phyloP scores from a whole-genome alignment of 2,888 invertebrate species.

The Ochropacha duplaris region DNA sequence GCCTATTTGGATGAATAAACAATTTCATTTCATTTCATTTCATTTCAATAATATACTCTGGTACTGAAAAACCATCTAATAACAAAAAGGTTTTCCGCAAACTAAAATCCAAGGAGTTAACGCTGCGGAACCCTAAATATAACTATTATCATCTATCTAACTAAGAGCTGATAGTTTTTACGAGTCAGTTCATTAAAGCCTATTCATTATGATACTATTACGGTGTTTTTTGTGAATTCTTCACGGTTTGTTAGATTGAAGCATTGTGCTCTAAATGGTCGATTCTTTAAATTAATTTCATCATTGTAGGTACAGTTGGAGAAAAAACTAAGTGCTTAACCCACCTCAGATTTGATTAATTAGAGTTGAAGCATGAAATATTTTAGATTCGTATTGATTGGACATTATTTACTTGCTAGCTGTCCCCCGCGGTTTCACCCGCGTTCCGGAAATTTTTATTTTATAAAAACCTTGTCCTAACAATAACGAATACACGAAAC shows the following conservation, averaged over 20 bases:
- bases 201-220: conserved; percentile 57
- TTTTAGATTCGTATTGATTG: neutral
- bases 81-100: neutral
- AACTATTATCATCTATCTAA: conserved; percentile 26
- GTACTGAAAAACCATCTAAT: neutral
- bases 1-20: too few relatives aligned
- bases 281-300: neutral
- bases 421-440: too few relatives aligned
- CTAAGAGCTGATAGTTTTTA: conserved; percentile 22
- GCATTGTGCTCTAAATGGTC: conserved; percentile 21
- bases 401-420: too few relatives aligned
- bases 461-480: too few relatives aligned
- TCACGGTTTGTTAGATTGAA: conserved; percentile 34
- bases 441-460: too few relatives aligned
- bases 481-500: too few relatives aligned
- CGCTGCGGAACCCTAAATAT: conserved; percentile 35
- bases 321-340: neutral
- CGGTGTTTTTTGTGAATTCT: conserved; percentile 40
- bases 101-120: neutral
- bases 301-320: neutral
- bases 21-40: too few relatives aligned
- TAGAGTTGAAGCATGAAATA: too few relatives aligned
- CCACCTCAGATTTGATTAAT: neutral
- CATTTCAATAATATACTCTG: too few relatives aligned
- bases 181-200: conserved; percentile 53